phyloP scores from a whole-genome alignment of 2,113 vertebrate genomes.

The Myiopsitta monachus region DNA sequence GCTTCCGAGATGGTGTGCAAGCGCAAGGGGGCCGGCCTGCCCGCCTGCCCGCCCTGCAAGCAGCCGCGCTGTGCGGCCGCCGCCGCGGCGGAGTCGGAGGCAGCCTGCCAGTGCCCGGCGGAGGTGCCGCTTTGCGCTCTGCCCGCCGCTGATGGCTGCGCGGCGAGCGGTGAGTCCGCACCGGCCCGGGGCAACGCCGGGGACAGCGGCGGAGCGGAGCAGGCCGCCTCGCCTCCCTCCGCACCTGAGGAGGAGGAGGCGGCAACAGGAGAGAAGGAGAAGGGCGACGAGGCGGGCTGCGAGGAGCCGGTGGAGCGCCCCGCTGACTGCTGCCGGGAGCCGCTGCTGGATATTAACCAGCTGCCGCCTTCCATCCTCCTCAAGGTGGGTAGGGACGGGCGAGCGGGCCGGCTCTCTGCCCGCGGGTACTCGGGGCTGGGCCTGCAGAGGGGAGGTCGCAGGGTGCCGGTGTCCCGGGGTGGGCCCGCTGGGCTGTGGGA shows the following conservation, averaged over 20 bases:
- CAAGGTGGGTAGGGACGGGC: slow-evolving; percentile 79
- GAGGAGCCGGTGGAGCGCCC: slow-evolving; percentile 72
- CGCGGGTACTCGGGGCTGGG: neutral
- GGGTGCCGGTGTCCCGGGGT: no score
- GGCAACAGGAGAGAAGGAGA: neutral
- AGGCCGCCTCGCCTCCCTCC: neutral
- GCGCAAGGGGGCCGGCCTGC: slow-evolving; percentile 86
- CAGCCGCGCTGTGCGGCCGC: slow-evolving; percentile 86
- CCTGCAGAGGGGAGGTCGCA: neutral
- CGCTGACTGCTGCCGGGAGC: slow-evolving; percentile 56
- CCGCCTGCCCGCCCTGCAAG: slow-evolving; percentile 86
- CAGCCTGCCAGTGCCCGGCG: slow-evolving; percentile 70
- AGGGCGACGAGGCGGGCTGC: slow-evolving; percentile 68
- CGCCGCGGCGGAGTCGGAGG: slow-evolving; percentile 28
- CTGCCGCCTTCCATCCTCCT: slow-evolving; percentile 94
- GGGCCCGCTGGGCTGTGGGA: no score
- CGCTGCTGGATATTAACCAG: slow-evolving; percentile 83
- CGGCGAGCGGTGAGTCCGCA: slow-evolving; percentile 68
- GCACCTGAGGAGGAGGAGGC: neutral
- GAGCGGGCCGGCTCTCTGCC: neutral
- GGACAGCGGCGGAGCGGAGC: slow-evolving; percentile 56
- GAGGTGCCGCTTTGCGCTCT: slow-evolving; percentile 71
- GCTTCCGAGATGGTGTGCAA: slow-evolving; percentile 90
- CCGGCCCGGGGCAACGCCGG: slow-evolving; percentile 52
- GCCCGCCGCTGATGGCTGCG: slow-evolving; percentile 74